phyloP scores from a whole-genome alignment of 2,888 invertebrate genomes.

The Mythimna vitellina region DNA sequence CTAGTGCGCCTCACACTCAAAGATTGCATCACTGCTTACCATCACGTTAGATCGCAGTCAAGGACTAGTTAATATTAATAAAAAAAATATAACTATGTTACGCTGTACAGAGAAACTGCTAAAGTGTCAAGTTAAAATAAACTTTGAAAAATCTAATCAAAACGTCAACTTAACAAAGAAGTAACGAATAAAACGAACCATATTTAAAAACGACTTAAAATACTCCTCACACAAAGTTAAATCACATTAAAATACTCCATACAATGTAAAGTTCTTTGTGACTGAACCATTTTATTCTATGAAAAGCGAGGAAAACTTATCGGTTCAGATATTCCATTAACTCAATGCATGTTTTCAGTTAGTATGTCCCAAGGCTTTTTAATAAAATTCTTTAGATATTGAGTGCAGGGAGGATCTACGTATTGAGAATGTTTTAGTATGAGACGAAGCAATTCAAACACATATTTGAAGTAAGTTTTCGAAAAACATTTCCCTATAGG shows the following conservation, averaged over 20 bases:
- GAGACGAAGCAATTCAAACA: constrained; percentile 18
- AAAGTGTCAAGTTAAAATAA: too few species aligned
- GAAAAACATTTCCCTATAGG: constrained; percentile 7
- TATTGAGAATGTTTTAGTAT: constrained; percentile 33
- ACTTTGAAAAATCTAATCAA: not conserved
- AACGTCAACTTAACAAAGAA: not conserved
- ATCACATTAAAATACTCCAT: constrained; percentile 4
- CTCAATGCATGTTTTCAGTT: constrained; percentile 44
- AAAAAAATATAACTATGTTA: too few species aligned
- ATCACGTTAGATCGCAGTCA: too few species aligned
- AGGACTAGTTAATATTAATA: too few species aligned
- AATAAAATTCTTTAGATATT: constrained; percentile 38
- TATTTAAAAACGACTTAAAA: constrained; percentile 10
- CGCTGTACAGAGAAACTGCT: too few species aligned
- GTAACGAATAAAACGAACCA: not conserved
- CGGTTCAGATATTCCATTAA: constrained; percentile 48
- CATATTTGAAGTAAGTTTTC: constrained; percentile 20
- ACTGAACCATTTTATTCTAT: constrained; percentile 31
- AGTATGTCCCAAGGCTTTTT: constrained; percentile 27
- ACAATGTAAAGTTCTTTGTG: constrained; percentile 18
- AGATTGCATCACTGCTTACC: too few species aligned
- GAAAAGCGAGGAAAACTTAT: constrained; percentile 44
- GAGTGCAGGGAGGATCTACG: constrained; percentile 20
- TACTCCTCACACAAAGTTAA: not conserved
- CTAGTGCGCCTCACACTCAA: too few species aligned